Base-by-base conservation (phyloP, 1,140 invertebrate genomes). In the Spodoptera frugiperda region DNA sequence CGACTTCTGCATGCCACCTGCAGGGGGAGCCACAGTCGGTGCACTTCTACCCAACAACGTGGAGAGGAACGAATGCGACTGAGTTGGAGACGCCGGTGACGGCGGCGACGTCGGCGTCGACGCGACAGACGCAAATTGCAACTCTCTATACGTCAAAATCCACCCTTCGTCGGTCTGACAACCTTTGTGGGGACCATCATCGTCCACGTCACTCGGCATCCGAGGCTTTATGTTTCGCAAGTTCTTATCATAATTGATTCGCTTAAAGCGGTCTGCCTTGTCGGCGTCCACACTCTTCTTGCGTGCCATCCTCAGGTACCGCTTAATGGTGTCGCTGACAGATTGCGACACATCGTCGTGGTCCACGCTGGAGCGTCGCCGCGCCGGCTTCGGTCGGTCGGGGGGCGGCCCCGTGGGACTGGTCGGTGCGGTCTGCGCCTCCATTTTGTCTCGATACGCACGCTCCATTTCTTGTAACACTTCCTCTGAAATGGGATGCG, bases 181-280 rank as follows among this genome's bases (percentile, higher is more conserved):
- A 10, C 96, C 96, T 78, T 97, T 97, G 79, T 95, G 95, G 15
- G 96, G 94, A 0, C 96, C 96, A 73, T 97, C 96, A 71, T 97
- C 96, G 19, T 96, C 96, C 1, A 96, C 96, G 46, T 96, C 96
- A 2, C 96, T 96, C 1, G 96, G 97, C 0, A 96, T 96, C 81
- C 97, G 97, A 0, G 97, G 96, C 83, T 97, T 98, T 21, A 98
- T 98, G 77, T 98, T 97, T 1, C 97, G 90, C 44, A 98, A 94
- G 83, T 97, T 98, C 46, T 97, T 95, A 84, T 98, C 98, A 83
- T 98, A 98, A 84, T 98, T 98, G 0, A 98, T 97, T 0, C 97
- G 95, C 85, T 98, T 98, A 82, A 98, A 98, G 15, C 96, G 95
- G 84, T 97, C 97, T 3, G 95, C 95, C 87, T 97, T 97, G 65